Base-by-base conservation (phyloP, 1,140 invertebrate species). In the Drosophila pseudoobscura region DNA sequence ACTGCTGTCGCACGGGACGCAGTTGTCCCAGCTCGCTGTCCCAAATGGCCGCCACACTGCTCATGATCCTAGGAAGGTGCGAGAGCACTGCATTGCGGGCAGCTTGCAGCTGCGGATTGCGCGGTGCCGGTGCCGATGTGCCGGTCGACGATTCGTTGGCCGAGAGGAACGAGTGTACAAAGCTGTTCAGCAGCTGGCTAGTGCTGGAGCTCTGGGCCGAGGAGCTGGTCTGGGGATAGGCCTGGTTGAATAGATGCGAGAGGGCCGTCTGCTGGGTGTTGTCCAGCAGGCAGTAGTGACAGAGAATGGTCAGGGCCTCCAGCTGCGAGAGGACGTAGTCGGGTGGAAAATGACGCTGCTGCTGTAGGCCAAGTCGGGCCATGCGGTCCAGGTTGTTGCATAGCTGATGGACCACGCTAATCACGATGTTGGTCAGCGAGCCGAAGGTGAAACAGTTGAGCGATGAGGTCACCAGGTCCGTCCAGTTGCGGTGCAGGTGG, bases 221-320 rank as follows among this genome's bases (percentile, higher is more conserved):
- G 7, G 92, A 91, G 58, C 92, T 93, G 9, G 93, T 90, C 8
- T 94, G 93, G 43, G 92, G 91, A 71, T 92, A 92, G 20, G 84
- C 91, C 71, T 95, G 94, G 80, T 94, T 94, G 20, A 94, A 93
- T 6, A 93, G 91, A 84, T 94, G 92, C n/a, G 93, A 94, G 2
- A 94, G 93, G 2, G 93, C 92, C 7, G 93, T 93, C 80, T 94
- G 94, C 68, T 94, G 94, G 6, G 93, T 94, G 47, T 93, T 94
- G 90, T 98, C 96, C 69, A 98, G 92, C 13, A 98, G 92, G 78
- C 96, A 97, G 91, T 96, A 97, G 91, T 98, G 97, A 76, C 96
- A 94, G 6, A 98, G 92, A 41, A 96, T 95, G 1, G 96, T 97
- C 55, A 98, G 90, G 0, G 96, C 95, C 92, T 98, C 96, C 58